A percentile compares a stretch with the other conserved stretches of the same genome.
These are phyloP conservation scores for Liopterus haemorrhoidalis DNA, from an alignment of 2,888 invertebrate species.

Conservation along the genomic window DNA sequence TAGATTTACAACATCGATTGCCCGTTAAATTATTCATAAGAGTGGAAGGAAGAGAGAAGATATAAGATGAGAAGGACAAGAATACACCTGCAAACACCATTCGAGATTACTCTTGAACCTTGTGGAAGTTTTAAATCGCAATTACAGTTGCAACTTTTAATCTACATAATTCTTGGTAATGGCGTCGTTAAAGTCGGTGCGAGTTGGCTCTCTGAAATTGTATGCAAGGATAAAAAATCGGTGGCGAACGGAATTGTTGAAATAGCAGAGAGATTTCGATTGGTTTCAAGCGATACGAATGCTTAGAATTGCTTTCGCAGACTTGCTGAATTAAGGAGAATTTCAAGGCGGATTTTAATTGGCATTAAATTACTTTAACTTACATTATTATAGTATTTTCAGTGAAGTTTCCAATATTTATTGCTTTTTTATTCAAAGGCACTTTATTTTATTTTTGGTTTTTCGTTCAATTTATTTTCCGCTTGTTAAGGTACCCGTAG, in stretches of 20 bases:
- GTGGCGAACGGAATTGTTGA: conserved; percentile 10
- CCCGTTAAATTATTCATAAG: conserved; percentile 20
- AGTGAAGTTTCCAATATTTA: too few species aligned
- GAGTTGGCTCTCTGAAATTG: conserved; percentile 26
- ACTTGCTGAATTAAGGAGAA: too few species aligned
- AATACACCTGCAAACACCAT: neutral
- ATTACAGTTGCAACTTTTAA: conserved; percentile 42
- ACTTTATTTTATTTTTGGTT: too few species aligned
- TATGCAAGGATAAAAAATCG: conserved; percentile 24
- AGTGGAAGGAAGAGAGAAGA: too few species aligned
- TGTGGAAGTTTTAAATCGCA: conserved; percentile 39
- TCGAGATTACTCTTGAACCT: conserved; percentile 13
- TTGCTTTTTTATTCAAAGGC: too few species aligned
- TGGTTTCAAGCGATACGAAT: conserved; percentile 8
- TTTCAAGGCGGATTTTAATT: too few species aligned
- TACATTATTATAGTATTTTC: too few species aligned
- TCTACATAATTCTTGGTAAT: conserved; percentile 40
- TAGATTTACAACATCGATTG: conserved; percentile 17
- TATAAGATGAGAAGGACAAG: neutral
- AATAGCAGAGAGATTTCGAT: conserved; percentile 10
- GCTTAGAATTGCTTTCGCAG: conserved; percentile 11
- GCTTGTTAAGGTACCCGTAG: too few species aligned
- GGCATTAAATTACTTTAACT: too few species aligned
- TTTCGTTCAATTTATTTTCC: too few species aligned
- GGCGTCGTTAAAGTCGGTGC: conserved; percentile 38